Base-by-base conservation (phyloP, 2,888 invertebrate species). In the Eupeodes luniger region DNA sequence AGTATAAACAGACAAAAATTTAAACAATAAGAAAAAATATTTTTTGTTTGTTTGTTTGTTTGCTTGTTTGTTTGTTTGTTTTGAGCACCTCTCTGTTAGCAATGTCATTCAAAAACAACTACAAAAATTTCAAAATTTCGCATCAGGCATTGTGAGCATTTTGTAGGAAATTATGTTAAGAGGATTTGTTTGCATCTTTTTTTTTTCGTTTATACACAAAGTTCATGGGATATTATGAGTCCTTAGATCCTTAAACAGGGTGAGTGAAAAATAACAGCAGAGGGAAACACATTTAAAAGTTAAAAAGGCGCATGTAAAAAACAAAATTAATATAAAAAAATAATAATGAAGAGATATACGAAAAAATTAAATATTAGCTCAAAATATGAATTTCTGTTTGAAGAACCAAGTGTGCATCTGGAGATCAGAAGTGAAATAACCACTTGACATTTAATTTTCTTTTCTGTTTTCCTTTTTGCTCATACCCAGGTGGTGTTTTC, bases 11-110 rank as follows among this genome's bases (percentile, higher is more conserved):
- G 16, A 40, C 12, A 47, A 67, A 66, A 27, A 27, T 16, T 47
- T 0, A 61, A 51, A 55, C 11, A 74, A 34, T 55, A 12, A 57
- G 2, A 47, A 55, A 78, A 57, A 84, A 69, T 27, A 62, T 74
- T 27, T 74, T 27, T 34, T 74, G 47, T 53, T 64, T 88, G 77
- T 75, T 81, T 84, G 75, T 80, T 81, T 84, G 64, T 80, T 78
- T 61, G n/a, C n/a, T 34, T 74, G 47, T 53, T 64, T 88, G 77
- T 75, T 81, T 84, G 75, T 80, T 81, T 84, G 64, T 80, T 78
- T 61, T 88, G 75, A 81, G 78, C 88, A 85, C 85, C 85, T 85
- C 85, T 80, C 70, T 81, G 88, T 84, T 81, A 80, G 84, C 57
- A 62, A 55, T 78, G 84, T 81, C 84, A 84, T 80, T 88, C 81